A percentile compares a stretch with the other conserved stretches of the same genome.
Evolutionary conservation across 2,888 invertebrate species (phyloP).

Genomic region (Drosophila kambysellisi): DNA sequence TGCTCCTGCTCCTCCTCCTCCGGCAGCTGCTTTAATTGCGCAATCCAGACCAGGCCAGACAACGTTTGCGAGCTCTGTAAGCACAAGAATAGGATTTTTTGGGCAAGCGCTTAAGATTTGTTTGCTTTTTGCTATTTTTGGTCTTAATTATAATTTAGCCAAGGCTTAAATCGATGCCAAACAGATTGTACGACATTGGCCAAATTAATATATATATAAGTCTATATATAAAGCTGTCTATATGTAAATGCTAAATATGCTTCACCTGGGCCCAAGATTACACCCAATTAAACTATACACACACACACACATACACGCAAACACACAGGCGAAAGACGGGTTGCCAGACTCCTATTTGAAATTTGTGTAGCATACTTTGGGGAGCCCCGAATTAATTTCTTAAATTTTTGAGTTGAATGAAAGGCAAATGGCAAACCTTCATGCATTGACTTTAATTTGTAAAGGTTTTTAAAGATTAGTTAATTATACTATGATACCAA

Average conservation of each 20-base stretch:
- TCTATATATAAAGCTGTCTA: background rate
- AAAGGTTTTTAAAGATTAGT: background rate
- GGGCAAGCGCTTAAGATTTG: constrained; percentile 41
- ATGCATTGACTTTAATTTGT: constrained; percentile 2
- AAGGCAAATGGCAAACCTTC: background rate
- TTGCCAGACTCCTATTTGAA: constrained; percentile 3
- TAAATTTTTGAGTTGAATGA: constrained; percentile 4
- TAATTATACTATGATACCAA: too few relatives aligned
- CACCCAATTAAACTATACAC: constrained; percentile 40
- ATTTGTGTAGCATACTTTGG: constrained; percentile 29
- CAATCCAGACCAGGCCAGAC: constrained; percentile 17
- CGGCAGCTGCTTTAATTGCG: constrained; percentile 32
- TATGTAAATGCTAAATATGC: constrained; percentile 16
- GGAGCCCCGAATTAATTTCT: background rate
- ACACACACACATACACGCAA: constrained; percentile 17
- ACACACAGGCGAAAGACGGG: background rate
- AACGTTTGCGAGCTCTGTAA: constrained; percentile 56
- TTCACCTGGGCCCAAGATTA: constrained; percentile 34
- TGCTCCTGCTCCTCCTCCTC: background rate
- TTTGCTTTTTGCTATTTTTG: constrained; percentile 55
- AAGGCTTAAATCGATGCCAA: constrained; percentile 42
- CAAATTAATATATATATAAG: background rate
- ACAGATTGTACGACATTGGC: constrained; percentile 16
- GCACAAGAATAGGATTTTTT: constrained; percentile 31
- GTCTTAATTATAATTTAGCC: constrained; percentile 49